Conservation (phyloP, 2,888 invertebrate species). For the Cataglyphis rosenhaueri region DNA sequence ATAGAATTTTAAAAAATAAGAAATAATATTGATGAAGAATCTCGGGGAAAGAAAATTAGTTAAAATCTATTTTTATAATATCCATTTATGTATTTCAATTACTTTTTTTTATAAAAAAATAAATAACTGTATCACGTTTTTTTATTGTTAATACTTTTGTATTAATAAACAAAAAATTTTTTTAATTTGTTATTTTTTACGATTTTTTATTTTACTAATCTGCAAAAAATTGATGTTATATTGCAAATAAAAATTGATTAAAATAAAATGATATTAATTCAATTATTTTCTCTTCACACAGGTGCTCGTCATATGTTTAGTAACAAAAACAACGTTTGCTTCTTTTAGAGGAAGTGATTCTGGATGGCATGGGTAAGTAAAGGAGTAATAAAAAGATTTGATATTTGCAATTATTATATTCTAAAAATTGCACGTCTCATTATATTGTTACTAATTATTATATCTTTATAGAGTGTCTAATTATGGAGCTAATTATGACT, state of each 20-base stretch:
- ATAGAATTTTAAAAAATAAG: neutral
- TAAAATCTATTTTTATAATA: neutral
- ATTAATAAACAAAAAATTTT: neutral
- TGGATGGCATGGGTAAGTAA: constrained; percentile 78
- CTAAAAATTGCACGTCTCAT: neutral
- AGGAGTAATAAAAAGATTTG: neutral
- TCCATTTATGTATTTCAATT: neutral
- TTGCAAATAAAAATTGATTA: neutral
- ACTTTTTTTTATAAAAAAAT: neutral
- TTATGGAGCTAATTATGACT: constrained; percentile 28
- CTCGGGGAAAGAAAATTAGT: neutral
- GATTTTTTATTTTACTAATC: neutral
- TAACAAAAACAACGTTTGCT: constrained; percentile 67
- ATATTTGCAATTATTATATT: neutral
- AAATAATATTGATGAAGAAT: neutral
- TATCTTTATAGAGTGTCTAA: constrained; percentile 45
- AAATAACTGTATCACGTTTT: neutral
- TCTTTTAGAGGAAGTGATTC: constrained; percentile 61
- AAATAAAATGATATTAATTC: constrained; percentile 11
- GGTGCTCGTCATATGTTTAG: constrained; percentile 69
- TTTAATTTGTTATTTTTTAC: neutral
- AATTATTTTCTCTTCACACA: constrained; percentile 59
- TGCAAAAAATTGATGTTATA: neutral
- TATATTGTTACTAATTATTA: constrained; percentile 3
- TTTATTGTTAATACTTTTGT: neutral